phyloP scores from a whole-genome alignment of 2,888 invertebrate species.

The Polyommatus icarus region DNA sequence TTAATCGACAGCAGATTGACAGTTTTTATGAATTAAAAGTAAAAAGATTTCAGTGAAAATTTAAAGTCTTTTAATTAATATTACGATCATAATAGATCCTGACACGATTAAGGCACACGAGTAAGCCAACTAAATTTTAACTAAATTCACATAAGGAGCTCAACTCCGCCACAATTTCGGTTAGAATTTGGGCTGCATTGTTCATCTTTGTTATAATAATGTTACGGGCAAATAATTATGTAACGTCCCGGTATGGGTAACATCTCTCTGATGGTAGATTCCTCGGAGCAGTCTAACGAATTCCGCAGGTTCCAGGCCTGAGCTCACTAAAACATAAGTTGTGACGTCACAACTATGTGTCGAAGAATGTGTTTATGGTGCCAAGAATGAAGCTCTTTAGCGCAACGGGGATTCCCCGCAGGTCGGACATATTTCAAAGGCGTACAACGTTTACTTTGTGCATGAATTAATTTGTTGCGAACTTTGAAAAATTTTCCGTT shows the following conservation, averaged over 20 bases:
- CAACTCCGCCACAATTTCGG: conserved; percentile 61
- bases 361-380: conserved; percentile 78
- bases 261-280: conserved; percentile 60
- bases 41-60: not conserved
- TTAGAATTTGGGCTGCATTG: conserved; percentile 56
- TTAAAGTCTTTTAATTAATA: not conserved
- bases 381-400: conserved; percentile 75
- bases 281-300: conserved; percentile 64
- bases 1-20: not conserved
- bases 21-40: not conserved
- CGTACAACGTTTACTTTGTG: conserved; percentile 39
- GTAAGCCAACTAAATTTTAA: conserved; percentile 37
- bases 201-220: conserved; percentile 60
- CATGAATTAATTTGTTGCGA: conserved; percentile 41
- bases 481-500: conserved; percentile 34
- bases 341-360: conserved; percentile 77
- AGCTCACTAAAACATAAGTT: conserved; percentile 65
- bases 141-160: conserved; percentile 64
- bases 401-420: conserved; percentile 45
- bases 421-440: conserved; percentile 39
- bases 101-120: not conserved
- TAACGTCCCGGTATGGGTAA: conserved; percentile 52
- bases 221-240: conserved; percentile 64
- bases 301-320: conserved; percentile 63
- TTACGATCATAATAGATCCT: not conserved